Evolutionary conservation across 2,797 vertebrate genomes (phyloP).

Genomic region (Pangasius mekongensis): DNA sequence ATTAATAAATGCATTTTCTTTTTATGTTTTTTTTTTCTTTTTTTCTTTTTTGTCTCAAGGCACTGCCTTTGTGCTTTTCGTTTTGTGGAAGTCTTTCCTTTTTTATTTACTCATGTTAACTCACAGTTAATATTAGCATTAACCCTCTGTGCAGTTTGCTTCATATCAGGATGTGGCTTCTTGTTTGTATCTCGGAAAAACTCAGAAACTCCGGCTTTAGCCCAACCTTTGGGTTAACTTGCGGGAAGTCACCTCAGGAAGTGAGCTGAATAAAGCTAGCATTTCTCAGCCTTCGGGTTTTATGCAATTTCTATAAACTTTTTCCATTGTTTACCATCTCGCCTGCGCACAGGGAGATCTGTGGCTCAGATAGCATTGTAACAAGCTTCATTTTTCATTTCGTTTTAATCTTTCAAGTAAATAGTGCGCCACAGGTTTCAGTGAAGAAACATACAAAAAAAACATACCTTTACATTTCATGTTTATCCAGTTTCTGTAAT

Average conservation of each 20-base stretch:
- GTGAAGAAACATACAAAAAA: background rate
- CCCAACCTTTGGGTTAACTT: slow-evolving; percentile 4
- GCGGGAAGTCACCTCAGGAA: slow-evolving; percentile 14
- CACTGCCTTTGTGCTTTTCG: too few relatives aligned
- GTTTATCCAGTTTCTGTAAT: background rate
- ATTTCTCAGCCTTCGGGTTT: background rate
- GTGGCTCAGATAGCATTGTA: background rate
- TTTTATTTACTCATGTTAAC: background rate
- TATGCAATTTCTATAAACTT: background rate
- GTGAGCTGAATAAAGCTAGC: background rate
- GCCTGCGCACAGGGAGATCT: background rate
- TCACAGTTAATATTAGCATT: background rate
- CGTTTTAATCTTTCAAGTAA: background rate
- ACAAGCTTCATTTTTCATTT: background rate
- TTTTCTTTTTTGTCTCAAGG: background rate
- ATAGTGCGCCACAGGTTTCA: background rate
- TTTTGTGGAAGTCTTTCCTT: background rate
- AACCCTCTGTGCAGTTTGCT: background rate
- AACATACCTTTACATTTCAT: background rate
- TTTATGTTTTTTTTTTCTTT: background rate
- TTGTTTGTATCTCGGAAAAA: slow-evolving; percentile 1
- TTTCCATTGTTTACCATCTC: background rate
- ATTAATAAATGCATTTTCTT: background rate
- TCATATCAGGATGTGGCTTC: background rate
- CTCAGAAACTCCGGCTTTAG: background rate